Percentiles rank a stretch among this genome's conserved stretches.
Evolutionary conservation across 2,113 vertebrate genomes (phyloP).

Genomic region (Hippocampus mohnikei): DNA sequence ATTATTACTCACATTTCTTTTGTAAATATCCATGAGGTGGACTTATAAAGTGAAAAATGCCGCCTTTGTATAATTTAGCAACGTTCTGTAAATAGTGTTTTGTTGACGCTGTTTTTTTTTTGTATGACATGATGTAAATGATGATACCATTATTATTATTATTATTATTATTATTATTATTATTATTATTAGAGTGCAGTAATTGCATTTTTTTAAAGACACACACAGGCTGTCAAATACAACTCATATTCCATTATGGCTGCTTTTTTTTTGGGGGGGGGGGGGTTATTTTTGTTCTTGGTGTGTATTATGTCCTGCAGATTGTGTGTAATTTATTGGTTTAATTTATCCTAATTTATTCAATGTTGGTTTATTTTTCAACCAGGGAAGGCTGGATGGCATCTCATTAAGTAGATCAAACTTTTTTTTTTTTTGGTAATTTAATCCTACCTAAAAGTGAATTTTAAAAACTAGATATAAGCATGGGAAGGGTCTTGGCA

Average conservation of each 20-base stretch:
- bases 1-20: slow-evolving; percentile 43
- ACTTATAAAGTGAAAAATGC: slow-evolving; percentile 82
- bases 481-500: slow-evolving; percentile 46
- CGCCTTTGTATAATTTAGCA: slow-evolving; percentile 98
- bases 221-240: slow-evolving; percentile 51
- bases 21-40: slow-evolving; percentile 60
- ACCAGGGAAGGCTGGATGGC: slow-evolving; percentile 85
- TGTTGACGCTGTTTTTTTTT: slow-evolving; percentile 80
- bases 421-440: slow-evolving; percentile 18
- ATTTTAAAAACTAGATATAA: slow-evolving; percentile 7
- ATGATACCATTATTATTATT: slow-evolving; percentile 59
- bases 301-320: slow-evolving; percentile 90
- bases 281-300: slow-evolving; percentile 68
- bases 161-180: slow-evolving; percentile 54
- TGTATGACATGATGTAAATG: slow-evolving; percentile 75
- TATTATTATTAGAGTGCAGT: slow-evolving; percentile 69
- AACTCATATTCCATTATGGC: slow-evolving; percentile 50
- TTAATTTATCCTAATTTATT: slow-evolving; percentile 99
- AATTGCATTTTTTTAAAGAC: slow-evolving; percentile 42
- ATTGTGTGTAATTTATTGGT: slow-evolving; percentile 99
- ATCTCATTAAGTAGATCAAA: slow-evolving; percentile 86
- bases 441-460: slow-evolving; percentile 40
- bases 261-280: slow-evolving; percentile 81
- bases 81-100: slow-evolving; percentile 95
- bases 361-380: slow-evolving; percentile 77